Evolutionary conservation across 2,113 vertebrate species (phyloP), one percentile per base, ranked within the genome.

Genomic region (Lasiurus borealis): DNA sequence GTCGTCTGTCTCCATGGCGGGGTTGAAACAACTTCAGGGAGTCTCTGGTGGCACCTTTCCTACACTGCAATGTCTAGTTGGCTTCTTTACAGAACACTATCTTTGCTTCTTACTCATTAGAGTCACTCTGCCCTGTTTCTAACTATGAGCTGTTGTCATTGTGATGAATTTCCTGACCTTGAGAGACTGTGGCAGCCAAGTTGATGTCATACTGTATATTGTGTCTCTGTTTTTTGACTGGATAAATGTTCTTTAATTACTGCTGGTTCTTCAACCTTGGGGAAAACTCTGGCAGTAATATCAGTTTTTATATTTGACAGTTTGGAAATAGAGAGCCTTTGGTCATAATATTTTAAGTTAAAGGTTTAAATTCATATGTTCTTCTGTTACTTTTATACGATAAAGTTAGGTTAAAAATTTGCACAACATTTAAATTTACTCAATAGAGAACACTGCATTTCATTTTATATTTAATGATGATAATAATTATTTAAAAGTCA

Each of bases 161-260:
- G 27, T 93, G 94, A 95, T 96, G 95, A 90, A 94, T 97, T 91
- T 94, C 52, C 52, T 96, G 88, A 91, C 92, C 95, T 97, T 89
- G 96, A 85, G 69, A 94, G 69, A 16, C 48, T n/a, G n/a, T 46
- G 78, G 73, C 88, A 81, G 94, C 90, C 85, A 92, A 86, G 48
- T 23, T 96, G 94, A 95, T 96, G 75, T 95, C 97, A 96, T 81
- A 5, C 25, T 88, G 46, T 85, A 83, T 84, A 94, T 91, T 90
- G 69, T 93, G 83, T 91, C 92, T 96, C 57, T 96, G 69, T 76
- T 90, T 92, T 93, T 83, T 77, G 77, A 93, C 81, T 90, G 81
- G 73, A 85, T 80, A 94, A 93, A 93, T 95, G 85, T 77, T 94
- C 69, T 91, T 96, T 97, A 96, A 97, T 97, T 96, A 90, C 83